Percentiles rank a stretch among this genome's conserved stretches.
Conservation (phyloP, 1,140 invertebrate species). For the Asbolus verrucosus region DNA sequence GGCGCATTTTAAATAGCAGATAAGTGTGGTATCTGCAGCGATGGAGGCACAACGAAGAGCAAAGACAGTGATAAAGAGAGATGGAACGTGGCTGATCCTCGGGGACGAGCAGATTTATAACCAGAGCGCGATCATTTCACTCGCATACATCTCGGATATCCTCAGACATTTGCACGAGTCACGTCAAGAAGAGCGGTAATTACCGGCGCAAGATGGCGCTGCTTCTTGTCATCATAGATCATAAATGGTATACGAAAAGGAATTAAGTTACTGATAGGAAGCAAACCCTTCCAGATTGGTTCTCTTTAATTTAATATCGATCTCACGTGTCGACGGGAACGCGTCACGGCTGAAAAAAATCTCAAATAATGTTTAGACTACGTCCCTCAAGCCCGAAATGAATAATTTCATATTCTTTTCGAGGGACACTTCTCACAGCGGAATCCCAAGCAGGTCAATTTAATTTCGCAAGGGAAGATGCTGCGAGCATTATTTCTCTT, state of each 20-base stretch:
- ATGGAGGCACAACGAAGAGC: slow-evolving; percentile 29
- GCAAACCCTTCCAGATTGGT: slow-evolving; percentile 43
- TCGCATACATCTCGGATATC: slow-evolving; percentile 56
- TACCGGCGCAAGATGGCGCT: slow-evolving; percentile 53
- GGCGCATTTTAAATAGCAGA: slow-evolving; percentile 36
- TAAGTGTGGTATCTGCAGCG: slow-evolving; percentile 34
- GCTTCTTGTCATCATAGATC: slow-evolving; percentile 50
- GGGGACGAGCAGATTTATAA: slow-evolving; percentile 52
- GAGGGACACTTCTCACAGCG: not conserved
- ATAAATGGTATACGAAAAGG: slow-evolving; percentile 47
- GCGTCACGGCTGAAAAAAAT: too few relatives aligned
- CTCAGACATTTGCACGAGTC: slow-evolving; percentile 54
- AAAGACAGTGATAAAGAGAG: slow-evolving; percentile 52
- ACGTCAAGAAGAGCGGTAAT: slow-evolving; percentile 54
- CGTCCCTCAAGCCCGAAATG: not conserved
- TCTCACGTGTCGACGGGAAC: slow-evolving; percentile 14
- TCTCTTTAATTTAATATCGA: slow-evolving; percentile 47
- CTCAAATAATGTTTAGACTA: not conserved
- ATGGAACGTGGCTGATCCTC: slow-evolving; percentile 51
- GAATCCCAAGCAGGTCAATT: slow-evolving; percentile 25
- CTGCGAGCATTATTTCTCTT: slow-evolving; percentile 30
- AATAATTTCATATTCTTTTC: slow-evolving; percentile 17
- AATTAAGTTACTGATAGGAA: slow-evolving; percentile 47
- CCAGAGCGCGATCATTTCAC: slow-evolving; percentile 53
- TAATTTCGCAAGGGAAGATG: not conserved